Evolutionary conservation across 2,888 invertebrate genomes (phyloP).

Genomic region (Ophion obscuratus): DNA sequence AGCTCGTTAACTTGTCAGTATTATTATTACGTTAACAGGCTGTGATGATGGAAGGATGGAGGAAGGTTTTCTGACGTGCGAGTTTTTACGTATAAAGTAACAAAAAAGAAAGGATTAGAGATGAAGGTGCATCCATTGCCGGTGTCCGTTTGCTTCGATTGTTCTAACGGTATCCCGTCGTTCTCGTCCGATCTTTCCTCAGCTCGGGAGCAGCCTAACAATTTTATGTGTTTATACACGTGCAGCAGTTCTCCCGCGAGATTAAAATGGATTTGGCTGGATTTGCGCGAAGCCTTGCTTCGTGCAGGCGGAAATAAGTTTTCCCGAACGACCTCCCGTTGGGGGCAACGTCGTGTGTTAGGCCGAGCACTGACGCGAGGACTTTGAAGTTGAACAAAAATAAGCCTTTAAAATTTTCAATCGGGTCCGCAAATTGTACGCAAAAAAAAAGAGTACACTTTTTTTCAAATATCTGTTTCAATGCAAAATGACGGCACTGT

Average conservation of each 20-base stretch:
- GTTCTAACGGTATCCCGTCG: not conserved
- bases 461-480: no score
- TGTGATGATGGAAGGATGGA: constrained; percentile 14
- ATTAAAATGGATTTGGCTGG: constrained; percentile 7
- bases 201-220: not conserved
- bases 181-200: not conserved
- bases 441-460: no score
- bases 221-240: not conserved
- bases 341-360: no score
- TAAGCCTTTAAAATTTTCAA: no score
- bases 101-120: constrained; percentile 33
- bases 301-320: not conserved
- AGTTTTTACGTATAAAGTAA: constrained; percentile 66
- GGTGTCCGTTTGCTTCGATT: constrained; percentile 23
- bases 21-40: constrained; percentile 14
- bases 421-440: no score
- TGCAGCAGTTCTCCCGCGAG: not conserved
- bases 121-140: constrained; percentile 44
- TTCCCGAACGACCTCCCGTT: not conserved
- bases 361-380: no score
- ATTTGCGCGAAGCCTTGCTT: not conserved
- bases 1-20: not conserved
- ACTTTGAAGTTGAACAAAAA: no score
- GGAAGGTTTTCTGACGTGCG: constrained; percentile 64
- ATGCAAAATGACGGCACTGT: no score